These are phyloP conservation scores for Perdix hodgsoniae DNA, from an alignment of 2,797 vertebrate genomes.

Conservation along the genomic window DNA sequence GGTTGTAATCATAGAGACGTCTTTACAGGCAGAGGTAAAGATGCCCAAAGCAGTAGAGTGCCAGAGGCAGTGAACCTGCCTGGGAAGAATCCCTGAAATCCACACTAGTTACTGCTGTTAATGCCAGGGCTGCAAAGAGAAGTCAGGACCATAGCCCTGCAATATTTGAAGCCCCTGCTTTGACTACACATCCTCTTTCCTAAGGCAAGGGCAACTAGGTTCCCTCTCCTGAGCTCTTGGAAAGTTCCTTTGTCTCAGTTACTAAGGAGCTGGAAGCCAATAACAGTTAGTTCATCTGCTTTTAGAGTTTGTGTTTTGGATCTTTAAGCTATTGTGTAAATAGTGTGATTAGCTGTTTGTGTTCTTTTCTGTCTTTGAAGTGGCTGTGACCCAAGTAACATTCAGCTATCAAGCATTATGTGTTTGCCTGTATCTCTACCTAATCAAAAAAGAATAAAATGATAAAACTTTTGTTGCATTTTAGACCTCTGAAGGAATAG, in stretches of 20 bases:
- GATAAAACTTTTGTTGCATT: neutral
- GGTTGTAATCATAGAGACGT: neutral
- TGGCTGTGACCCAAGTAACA: neutral
- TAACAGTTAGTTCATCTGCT: neutral
- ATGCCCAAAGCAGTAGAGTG: neutral
- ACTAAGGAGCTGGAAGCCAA: neutral
- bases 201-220: neutral
- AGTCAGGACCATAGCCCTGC: neutral
- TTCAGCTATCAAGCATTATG: neutral
- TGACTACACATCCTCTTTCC: neutral
- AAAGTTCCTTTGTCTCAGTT: neutral
- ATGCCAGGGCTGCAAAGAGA: neutral
- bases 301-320: accelerated
- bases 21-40: neutral
- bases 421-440: neutral
- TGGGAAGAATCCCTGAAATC: neutral
- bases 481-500: neutral
- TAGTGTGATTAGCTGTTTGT: neutral
- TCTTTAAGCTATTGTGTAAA: neutral
- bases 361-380: neutral
- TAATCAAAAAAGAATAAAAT: neutral
- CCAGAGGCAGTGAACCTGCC: neutral
- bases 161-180: neutral
- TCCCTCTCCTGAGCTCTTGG: neutral
- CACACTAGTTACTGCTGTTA: neutral